Base-by-base conservation (phyloP, 2,113 vertebrate genomes). In the Saccopteryx bilineata region DNA sequence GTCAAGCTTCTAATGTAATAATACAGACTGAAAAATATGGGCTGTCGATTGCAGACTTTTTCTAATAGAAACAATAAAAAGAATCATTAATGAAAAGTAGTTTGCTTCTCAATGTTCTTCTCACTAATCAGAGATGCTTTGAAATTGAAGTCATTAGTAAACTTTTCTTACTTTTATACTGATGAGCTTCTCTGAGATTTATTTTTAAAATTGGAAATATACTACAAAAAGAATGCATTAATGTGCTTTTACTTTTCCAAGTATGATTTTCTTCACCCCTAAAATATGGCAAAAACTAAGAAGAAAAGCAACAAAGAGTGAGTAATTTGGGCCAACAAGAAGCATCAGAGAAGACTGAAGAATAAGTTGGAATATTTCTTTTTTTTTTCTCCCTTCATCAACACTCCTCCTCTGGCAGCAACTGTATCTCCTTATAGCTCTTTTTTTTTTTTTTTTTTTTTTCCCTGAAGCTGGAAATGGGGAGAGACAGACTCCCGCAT, bases 91-190 rank as follows among this genome's bases (percentile, higher is more conserved):
- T 98, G 95, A 98, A 97, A 98, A 98, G 92, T 89, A 96, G 93
- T 97, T 95, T 97, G 39, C 79, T 63, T 98, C 56, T 63, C 78
- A 96, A 19, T 81, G 60, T 96, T 97, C 92, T 68, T 97, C 88
- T 79, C 50, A 97, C 93, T 95, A 98, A 98, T 98, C 97, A 98
- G 98, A 98, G 87, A 52, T 93, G 79, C 93, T 98, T 98, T 98
- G 97, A 98, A 98, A 98, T 48, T 98, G 93, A 98, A 98, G 97
- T 97, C 85, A 96, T 98, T 98, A 97, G 98, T 98, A 98, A 98
- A 97, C 80, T 97, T 96, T 96, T 72, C 90, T 92, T 97, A 46
- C 0, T 95, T 97, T 98, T 98, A 68, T 96, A 97, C 85, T 87
- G 91, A 96, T 96, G 87, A 98, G 97, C 71, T 79, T 65, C 48